Conservation (phyloP, 1,140 invertebrate genomes). For the Hypsibius dujardini region DNA sequence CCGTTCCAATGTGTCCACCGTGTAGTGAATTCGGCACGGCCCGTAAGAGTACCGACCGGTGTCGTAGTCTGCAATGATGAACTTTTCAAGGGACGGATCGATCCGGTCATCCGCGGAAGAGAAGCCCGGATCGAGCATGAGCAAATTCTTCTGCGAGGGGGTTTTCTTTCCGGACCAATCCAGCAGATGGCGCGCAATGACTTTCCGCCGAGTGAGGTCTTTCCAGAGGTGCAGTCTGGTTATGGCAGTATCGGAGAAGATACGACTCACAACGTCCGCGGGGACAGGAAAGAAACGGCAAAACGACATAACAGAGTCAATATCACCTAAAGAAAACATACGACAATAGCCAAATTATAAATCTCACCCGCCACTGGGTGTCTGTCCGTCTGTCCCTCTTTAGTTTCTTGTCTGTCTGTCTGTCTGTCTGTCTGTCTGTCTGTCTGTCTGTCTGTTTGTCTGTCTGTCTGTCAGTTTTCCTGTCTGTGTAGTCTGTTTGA, state of each 20-base stretch:
- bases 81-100: neutral
- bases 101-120: neutral
- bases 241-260: neutral
- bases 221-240: neutral
- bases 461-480: no score
- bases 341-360: neutral
- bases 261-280: neutral
- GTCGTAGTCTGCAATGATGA: neutral
- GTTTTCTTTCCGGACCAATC: neutral
- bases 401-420: no score
- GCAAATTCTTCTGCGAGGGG: neutral
- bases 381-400: no score
- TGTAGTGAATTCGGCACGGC: neutral
- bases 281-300: neutral
- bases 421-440: no score
- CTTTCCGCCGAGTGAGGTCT: neutral
- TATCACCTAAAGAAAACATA: neutral
- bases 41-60: neutral
- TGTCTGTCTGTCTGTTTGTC: no score
- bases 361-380: no score
- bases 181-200: neutral
- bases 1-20: neutral
- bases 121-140: neutral
- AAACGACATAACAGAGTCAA: constrained; percentile 3
- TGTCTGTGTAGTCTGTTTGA: no score